Percentiles rank a stretch among this genome's conserved stretches.
These are phyloP conservation scores for Drosophila nigricruria DNA, from an alignment of 2,888 invertebrate genomes.

Conservation along the genomic window DNA sequence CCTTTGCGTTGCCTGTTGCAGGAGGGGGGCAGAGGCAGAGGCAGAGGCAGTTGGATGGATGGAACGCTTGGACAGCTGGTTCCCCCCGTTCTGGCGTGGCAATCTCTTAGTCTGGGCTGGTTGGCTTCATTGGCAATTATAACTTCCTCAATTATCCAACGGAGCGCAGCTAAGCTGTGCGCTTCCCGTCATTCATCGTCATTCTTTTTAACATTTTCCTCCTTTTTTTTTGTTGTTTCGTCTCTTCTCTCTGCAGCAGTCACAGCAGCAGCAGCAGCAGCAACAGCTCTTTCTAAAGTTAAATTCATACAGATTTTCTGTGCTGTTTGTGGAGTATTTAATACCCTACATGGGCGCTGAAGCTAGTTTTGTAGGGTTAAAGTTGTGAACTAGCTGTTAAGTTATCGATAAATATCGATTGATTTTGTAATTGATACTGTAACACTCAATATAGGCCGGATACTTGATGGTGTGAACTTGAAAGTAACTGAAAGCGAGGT, in stretches of 20 bases:
- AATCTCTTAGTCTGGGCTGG: conserved; percentile 44
- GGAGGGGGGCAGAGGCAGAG: conserved; percentile 13
- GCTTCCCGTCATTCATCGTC: conserved; percentile 79
- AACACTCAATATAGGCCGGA: neutral
- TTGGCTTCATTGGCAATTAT: conserved; percentile 81
- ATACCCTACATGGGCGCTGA: conserved; percentile 25
- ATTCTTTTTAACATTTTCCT: conserved; percentile 79
- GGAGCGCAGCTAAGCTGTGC: conserved; percentile 76
- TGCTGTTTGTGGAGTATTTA: conserved; percentile 2
- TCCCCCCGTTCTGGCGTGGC: conserved; percentile 41
- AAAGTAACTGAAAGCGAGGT: neutral
- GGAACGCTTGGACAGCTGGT: conserved; percentile 28
- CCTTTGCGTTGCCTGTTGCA: conserved; percentile 57
- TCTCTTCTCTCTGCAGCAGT: conserved; percentile 6
- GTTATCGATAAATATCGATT: conserved; percentile 1
- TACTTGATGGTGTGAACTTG: neutral
- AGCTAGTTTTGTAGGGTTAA: too few relatives aligned
- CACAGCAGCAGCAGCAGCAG: neutral
- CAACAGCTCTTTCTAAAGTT: conserved; percentile 48
- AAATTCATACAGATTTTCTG: conserved; percentile 58
- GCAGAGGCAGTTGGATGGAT: conserved; percentile 13
- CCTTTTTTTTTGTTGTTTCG: conserved; percentile 44
- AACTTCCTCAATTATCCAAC: conserved; percentile 85
- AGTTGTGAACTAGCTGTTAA: neutral
- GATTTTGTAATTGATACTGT: rapidly evolving